These are phyloP conservation scores for Glaucomys volans DNA, from an alignment of 2,113 vertebrate genomes.

Conservation along the genomic window DNA sequence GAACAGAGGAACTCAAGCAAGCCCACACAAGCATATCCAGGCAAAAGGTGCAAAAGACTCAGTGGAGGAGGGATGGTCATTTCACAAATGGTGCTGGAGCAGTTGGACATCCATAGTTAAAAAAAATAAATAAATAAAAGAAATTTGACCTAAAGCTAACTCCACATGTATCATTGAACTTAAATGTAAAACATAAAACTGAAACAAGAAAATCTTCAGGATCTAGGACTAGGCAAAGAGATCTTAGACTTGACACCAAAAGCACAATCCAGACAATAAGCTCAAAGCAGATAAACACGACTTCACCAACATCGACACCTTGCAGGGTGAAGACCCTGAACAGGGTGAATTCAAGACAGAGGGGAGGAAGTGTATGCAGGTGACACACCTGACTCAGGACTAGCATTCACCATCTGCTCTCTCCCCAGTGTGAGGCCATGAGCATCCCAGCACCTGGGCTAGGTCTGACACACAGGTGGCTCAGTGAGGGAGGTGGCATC, in stretches of 20 bases:
- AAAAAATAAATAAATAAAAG: no score
- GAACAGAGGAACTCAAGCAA: not conserved
- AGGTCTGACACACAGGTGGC: no score
- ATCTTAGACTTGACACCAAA: not conserved
- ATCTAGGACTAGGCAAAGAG: not conserved
- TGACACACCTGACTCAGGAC: no score
- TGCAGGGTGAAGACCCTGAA: not conserved
- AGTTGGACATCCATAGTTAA: no score
- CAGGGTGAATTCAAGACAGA: not conserved
- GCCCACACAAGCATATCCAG: not conserved
- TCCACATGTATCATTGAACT: not conserved
- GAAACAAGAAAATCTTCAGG: not conserved
- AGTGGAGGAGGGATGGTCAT: not conserved
- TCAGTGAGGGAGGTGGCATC: no score
- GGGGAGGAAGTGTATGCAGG: not conserved
- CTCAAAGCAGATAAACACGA: not conserved
- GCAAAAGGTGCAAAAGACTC: not conserved
- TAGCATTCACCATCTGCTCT: not conserved
- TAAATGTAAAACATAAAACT: not conserved
- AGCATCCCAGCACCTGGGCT: no score
- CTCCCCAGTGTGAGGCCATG: no score
- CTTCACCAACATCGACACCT: not conserved
- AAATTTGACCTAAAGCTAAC: not conserved
- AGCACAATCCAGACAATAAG: not conserved
- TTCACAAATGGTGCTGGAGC: no score